Evolutionary conservation across 2,113 vertebrate genomes (phyloP).

Genomic region (Anseranas semipalmata): DNA sequence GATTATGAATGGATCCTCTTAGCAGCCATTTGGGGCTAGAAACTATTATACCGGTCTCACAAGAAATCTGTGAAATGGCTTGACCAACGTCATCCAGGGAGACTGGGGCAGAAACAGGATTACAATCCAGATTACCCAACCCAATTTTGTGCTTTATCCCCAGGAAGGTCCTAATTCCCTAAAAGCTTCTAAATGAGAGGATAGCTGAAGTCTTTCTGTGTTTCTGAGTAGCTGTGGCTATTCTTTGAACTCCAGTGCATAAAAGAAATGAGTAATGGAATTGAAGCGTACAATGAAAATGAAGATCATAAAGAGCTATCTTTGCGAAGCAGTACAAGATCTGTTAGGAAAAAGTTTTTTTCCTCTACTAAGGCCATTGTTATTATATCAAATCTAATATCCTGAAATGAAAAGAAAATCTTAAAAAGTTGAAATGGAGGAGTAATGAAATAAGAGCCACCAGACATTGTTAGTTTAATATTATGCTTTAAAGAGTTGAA

Average conservation of each 20-base stretch:
- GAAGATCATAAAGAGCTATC: neutral
- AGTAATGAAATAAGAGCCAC: neutral
- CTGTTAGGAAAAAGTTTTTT: neutral
- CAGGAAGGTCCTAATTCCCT: neutral
- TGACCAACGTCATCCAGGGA: rapidly evolving
- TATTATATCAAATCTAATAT: slow-evolving; percentile 37
- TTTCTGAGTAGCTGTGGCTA: neutral
- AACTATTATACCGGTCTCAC: neutral
- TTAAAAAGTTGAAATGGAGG: neutral
- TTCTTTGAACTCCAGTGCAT: neutral
- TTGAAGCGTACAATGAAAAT: rapidly evolving
- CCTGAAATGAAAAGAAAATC: neutral
- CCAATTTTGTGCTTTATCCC: neutral
- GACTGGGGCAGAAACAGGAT: neutral
- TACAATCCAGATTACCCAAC: rapidly evolving
- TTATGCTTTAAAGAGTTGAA: neutral
- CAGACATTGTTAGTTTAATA: slow-evolving; percentile 23
- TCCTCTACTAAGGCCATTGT: neutral
- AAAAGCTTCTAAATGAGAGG: neutral
- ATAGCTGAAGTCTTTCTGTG: neutral
- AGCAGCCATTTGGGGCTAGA: neutral
- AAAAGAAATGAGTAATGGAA: neutral
- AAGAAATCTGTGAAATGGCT: neutral
- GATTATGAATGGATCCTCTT: neutral
- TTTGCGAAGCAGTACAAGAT: neutral